phyloP scores from a whole-genome alignment of 2,113 vertebrate species.

The Paradisaea rubra region DNA sequence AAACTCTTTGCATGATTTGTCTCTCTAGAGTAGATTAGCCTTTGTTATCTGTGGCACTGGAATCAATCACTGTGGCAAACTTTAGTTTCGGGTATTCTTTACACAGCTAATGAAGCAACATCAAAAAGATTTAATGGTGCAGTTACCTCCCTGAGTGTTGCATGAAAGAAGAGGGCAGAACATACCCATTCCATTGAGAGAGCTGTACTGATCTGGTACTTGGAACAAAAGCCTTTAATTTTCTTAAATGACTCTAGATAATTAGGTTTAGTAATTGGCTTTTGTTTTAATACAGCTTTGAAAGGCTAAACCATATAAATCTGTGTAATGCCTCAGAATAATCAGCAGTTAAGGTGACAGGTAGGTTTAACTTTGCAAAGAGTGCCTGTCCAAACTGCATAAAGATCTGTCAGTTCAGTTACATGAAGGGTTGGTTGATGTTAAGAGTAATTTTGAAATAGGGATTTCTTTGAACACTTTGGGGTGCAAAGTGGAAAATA shows the following conservation, averaged over 20 bases:
- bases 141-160: neutral
- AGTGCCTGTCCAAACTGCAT: neutral
- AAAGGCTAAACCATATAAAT: slow-evolving; percentile 44
- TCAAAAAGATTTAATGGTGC: neutral
- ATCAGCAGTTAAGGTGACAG: neutral
- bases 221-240: slow-evolving; percentile 51
- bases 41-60: slow-evolving; percentile 22
- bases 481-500: neutral
- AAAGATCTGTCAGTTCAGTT: neutral
- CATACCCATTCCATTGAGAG: neutral
- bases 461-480: neutral
- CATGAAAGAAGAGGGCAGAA: neutral
- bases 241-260: slow-evolving; percentile 44
- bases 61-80: slow-evolving; percentile 45
- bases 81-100: neutral
- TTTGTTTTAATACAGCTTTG: slow-evolving; percentile 67
- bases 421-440: neutral
- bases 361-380: neutral
- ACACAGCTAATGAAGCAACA: slow-evolving; percentile 24
- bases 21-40: neutral
- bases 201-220: neutral
- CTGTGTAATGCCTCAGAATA: neutral
- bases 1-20: neutral
- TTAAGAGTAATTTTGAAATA: neutral
- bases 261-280: slow-evolving; percentile 63